A percentile compares a stretch with the other conserved stretches of the same genome.
These are phyloP conservation scores for Monopis laevigella DNA, from an alignment of 2,888 invertebrate genomes.

Conservation along the genomic window DNA sequence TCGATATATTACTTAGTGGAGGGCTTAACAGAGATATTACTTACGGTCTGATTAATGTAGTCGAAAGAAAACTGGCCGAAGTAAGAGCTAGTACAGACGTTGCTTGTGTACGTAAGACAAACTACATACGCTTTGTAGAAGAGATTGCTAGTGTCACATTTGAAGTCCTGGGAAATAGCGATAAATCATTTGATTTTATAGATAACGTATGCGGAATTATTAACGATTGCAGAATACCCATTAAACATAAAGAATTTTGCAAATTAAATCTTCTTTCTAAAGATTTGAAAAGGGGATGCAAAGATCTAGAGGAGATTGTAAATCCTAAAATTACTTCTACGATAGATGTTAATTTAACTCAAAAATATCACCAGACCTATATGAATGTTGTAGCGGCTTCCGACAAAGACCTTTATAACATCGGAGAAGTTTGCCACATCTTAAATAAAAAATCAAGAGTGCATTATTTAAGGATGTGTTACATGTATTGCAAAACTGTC, in stretches of 20 bases:
- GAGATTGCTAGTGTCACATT: slow-evolving; percentile 58
- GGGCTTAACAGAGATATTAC: slow-evolving; percentile 60
- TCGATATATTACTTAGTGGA: slow-evolving; percentile 55
- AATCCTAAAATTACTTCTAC: slow-evolving; percentile 28
- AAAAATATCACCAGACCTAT: slow-evolving; percentile 57
- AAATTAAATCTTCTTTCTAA: slow-evolving; percentile 55
- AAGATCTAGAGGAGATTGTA: slow-evolving; percentile 48
- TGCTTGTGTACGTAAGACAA: slow-evolving; percentile 50
- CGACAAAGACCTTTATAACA: slow-evolving; percentile 53
- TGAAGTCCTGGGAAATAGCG: slow-evolving; percentile 56
- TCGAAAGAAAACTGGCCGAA: slow-evolving; percentile 58
- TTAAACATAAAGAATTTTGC: slow-evolving; percentile 58
- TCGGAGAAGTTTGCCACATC: slow-evolving; percentile 44
- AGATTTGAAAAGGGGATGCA: slow-evolving; percentile 55
- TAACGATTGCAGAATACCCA: slow-evolving; percentile 53
- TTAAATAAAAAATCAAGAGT: slow-evolving; percentile 44
- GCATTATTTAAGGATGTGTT: slow-evolving; percentile 63
- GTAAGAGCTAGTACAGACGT: slow-evolving; percentile 49
- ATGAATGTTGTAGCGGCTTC: slow-evolving; percentile 58
- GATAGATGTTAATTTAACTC: slow-evolving; percentile 40
- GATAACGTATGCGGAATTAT: slow-evolving; percentile 53
- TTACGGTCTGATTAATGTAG: slow-evolving; percentile 57
- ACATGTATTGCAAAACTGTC: slow-evolving; percentile 68
- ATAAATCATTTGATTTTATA: slow-evolving; percentile 50
- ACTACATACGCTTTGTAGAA: slow-evolving; percentile 56